phyloP scores from a whole-genome alignment of 2,888 invertebrate genomes.

The Biston betularia region DNA sequence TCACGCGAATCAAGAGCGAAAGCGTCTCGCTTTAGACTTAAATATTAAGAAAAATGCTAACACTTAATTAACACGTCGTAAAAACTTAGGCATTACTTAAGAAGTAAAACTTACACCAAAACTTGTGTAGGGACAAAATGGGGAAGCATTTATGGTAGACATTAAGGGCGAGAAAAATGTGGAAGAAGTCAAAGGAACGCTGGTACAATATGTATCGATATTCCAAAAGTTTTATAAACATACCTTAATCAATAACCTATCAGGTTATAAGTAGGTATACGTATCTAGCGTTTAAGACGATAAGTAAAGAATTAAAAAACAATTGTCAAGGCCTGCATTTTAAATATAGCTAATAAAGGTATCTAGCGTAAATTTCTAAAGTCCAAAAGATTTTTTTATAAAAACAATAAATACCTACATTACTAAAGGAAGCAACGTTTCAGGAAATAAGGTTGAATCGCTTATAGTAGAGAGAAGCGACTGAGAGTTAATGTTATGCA shows the following conservation, averaged over 20 bases:
- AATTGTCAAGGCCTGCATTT: conserved; percentile 41
- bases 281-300: conserved; percentile 43
- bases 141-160: conserved; percentile 55
- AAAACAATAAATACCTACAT: conserved; percentile 65
- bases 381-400: conserved; percentile 51
- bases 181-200: conserved; percentile 45
- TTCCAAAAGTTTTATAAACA: conserved; percentile 32
- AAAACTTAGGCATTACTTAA: conserved; percentile 84
- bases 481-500: conserved; percentile 24
- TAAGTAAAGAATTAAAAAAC: conserved; percentile 42
- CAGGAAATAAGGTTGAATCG: conserved; percentile 54
- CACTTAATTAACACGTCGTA: conserved; percentile 79
- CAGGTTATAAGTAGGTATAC: conserved; percentile 44
- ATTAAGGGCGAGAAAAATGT: conserved; percentile 39
- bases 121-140: conserved; percentile 55
- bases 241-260: conserved; percentile 43
- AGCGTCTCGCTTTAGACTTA: conserved; percentile 76
- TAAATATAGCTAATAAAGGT: conserved; percentile 46
- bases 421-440: conserved; percentile 70
- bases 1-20: conserved; percentile 54
- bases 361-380: conserved; percentile 53
- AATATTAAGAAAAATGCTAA: conserved; percentile 78
- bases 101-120: conserved; percentile 73
- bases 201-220: conserved; percentile 45
- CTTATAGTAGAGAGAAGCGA: conserved; percentile 39